These are phyloP conservation scores for Thrips palmi DNA, from an alignment of 1,140 invertebrate genomes.

Conservation along the genomic window DNA sequence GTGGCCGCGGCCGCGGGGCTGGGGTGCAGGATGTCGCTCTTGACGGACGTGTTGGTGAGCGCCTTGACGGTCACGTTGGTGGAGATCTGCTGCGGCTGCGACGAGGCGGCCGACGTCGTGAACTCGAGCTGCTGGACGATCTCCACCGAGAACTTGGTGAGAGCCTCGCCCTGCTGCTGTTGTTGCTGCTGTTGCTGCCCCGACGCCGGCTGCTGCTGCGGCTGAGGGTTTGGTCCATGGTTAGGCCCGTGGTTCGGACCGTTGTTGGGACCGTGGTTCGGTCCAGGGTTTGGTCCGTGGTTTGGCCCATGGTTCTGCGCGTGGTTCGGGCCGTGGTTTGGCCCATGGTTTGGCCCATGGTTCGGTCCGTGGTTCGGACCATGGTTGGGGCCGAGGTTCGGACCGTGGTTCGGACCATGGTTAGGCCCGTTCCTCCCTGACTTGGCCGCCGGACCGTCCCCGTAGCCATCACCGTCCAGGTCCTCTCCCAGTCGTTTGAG, in stretches of 20 bases:
- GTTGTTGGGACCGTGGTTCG: conserved; percentile 21
- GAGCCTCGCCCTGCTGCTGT: conserved; percentile 26
- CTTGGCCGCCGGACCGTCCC: conserved; percentile 58
- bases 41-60: conserved; percentile 61
- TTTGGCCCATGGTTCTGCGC: no score
- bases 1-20: conserved; percentile 16
- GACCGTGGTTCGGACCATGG: no score
- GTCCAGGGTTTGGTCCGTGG: conserved; percentile 21
- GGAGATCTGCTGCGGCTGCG: conserved; percentile 69
- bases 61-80: conserved; percentile 86
- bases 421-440: conserved; percentile 52
- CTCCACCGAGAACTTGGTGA: conserved; percentile 73
- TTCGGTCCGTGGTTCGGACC: no score
- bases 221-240: no score
- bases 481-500: conserved; percentile 55
- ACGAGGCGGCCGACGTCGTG: conserved; percentile 56
- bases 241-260: conserved; percentile 17
- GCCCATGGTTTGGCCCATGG: no score
- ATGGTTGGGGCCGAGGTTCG: no score
- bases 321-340: no score
- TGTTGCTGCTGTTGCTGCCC: conserved; percentile 15
- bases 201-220: conserved; percentile 23
- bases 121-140: conserved; percentile 80
- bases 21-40: conserved; percentile 37
- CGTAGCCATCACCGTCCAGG: conserved; percentile 35